phyloP scores from a whole-genome alignment of 2,113 vertebrate genomes.

The Pangasianodon gigas region DNA sequence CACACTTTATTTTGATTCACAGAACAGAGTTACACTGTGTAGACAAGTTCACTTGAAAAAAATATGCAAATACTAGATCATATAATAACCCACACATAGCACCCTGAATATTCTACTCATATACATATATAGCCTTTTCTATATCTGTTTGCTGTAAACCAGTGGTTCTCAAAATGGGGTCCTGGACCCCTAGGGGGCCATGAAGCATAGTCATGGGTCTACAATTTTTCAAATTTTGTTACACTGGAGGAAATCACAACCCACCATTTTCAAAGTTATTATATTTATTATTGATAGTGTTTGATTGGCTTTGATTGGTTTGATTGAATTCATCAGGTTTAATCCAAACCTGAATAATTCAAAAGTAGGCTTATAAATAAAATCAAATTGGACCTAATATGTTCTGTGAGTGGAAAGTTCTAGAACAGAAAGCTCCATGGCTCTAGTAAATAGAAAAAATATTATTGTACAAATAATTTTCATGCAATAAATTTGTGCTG shows the following conservation, averaged over 20 bases:
- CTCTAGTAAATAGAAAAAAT: background rate
- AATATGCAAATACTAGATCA: slow-evolving; percentile 1
- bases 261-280: background rate
- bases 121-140: background rate
- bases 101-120: background rate
- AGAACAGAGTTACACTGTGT: background rate
- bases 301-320: background rate
- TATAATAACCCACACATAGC: background rate
- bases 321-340: background rate
- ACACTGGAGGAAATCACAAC: background rate
- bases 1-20: background rate
- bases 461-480: background rate
- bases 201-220: background rate
- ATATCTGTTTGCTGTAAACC: background rate
- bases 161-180: background rate
- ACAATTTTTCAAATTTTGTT: background rate
- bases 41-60: background rate
- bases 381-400: background rate
- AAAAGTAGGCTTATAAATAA: background rate
- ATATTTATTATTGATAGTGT: background rate
- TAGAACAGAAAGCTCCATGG: background rate
- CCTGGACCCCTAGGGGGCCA: background rate
- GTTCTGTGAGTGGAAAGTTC: background rate
- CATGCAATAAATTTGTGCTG: background rate
- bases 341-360: background rate